Base-by-base conservation (phyloP, 2,113 vertebrate genomes). In the Zosterops pallidus region DNA sequence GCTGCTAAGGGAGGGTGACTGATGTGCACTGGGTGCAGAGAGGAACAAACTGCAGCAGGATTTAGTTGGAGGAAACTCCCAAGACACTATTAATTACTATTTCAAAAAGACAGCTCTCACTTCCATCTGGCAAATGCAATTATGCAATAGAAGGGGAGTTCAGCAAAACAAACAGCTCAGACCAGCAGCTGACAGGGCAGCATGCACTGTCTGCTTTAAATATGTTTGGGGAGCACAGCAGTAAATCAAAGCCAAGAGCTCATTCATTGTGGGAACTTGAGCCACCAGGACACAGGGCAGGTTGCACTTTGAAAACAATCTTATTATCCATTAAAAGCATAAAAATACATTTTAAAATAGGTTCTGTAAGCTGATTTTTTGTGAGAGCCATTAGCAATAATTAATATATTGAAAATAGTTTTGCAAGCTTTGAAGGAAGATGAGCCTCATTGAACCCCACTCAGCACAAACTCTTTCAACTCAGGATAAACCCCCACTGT, bases 111-210 rank as follows among this genome's bases (percentile, higher is more conserved):
- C 85, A 94, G 71, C 64, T 83, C 64, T 94, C 68, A 50, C 72
- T 87, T 87, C 63, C 79, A 93, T 82, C 79, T 86, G 64, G 75
- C 63, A 95, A 95, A 83, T 41, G 71, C 71, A 93, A 82, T 89
- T 85, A 87, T 67, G 79, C 71, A 69, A 77, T 15, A 44, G 67
- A 92, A 83, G 53, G 0, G 2, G 39, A 80, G 71, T 80, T 88
- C 59, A 76, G 74, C 67, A 95, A 91, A 94, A 90, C 37, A 85
- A 94, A 93, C 71, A 86, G 68, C 47, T 92, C 91, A 83, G 76
- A 35, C 47, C 68, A 55, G 83, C 52, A 86, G 57, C 59, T 86
- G 86, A 90, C 65, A 53, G 64, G 47, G 79, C 15, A 23, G 94
- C 5, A 0, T 33, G 60, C 50, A 18, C 64, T 59, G 76, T 77